phyloP scores from a whole-genome alignment of 2,113 vertebrate genomes.

The Maccullochella peelii region DNA sequence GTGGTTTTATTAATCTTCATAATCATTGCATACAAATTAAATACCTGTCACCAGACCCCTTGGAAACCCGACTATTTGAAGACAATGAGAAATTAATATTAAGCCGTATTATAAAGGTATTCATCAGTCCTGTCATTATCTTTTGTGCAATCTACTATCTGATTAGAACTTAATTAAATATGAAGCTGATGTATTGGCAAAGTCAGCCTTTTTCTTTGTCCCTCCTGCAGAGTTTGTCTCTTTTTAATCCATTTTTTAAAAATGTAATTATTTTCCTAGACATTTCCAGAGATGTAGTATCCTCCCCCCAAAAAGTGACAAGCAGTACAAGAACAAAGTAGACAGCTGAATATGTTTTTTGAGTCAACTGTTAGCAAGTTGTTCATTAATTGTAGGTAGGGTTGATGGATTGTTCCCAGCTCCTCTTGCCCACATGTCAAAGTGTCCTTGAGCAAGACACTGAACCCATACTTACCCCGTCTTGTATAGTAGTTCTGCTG shows the following conservation, averaged over 20 bases:
- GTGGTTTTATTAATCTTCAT: slow-evolving; percentile 18
- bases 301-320: neutral
- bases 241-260: neutral
- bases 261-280: neutral
- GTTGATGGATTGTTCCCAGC: neutral
- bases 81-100: neutral
- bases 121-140: neutral
- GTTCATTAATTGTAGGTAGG: neutral
- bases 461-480: neutral
- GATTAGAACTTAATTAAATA: neutral
- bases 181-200: neutral
- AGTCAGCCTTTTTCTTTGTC: neutral
- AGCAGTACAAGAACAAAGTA: neutral
- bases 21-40: neutral
- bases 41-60: neutral
- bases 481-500: neutral
- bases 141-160: neutral
- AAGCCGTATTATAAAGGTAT: neutral
- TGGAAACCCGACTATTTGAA: neutral
- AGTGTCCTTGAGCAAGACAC: neutral
- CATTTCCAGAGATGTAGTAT: neutral
- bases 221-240: neutral
- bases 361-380: neutral
- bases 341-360: neutral
- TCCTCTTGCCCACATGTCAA: neutral